Evolutionary conservation across 2,888 invertebrate species (phyloP).

Genomic region (Oligia latruncula): DNA sequence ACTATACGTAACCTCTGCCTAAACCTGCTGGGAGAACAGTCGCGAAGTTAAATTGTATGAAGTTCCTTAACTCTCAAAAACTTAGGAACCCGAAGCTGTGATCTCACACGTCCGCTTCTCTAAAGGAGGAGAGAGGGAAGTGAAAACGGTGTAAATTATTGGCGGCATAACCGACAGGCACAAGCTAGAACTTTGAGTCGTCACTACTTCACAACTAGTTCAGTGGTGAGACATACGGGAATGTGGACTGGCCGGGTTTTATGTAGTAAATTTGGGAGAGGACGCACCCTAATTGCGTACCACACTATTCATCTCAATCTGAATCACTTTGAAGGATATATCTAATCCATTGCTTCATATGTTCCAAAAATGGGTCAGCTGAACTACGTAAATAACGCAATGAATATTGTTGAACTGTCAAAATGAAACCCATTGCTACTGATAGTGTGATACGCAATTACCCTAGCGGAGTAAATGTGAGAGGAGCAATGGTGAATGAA

Average conservation of each 20-base stretch:
- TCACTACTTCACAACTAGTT: conserved; percentile 67
- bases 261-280: neutral
- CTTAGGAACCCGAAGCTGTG: conserved; percentile 4
- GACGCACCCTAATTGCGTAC: no score
- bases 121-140: conserved; percentile 22
- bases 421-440: no score
- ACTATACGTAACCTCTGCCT: neutral
- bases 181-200: conserved; percentile 63
- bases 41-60: neutral
- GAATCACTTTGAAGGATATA: no score
- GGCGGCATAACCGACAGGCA: conserved; percentile 68
- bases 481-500: neutral
- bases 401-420: no score
- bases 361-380: no score
- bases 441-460: no score
- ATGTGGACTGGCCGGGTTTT: neutral
- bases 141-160: conserved; percentile 69
- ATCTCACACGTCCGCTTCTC: conserved; percentile 31
- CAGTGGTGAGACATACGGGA: conserved; percentile 56
- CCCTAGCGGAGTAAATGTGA: neutral
- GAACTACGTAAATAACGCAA: no score
- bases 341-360: no score
- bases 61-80: conserved; percentile 8
- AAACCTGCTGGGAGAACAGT: neutral
- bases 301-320: no score